Evolutionary conservation across 1,140 invertebrate species (phyloP), one percentile per base, ranked within the genome.

Genomic region (Drosophila suzukii): DNA sequence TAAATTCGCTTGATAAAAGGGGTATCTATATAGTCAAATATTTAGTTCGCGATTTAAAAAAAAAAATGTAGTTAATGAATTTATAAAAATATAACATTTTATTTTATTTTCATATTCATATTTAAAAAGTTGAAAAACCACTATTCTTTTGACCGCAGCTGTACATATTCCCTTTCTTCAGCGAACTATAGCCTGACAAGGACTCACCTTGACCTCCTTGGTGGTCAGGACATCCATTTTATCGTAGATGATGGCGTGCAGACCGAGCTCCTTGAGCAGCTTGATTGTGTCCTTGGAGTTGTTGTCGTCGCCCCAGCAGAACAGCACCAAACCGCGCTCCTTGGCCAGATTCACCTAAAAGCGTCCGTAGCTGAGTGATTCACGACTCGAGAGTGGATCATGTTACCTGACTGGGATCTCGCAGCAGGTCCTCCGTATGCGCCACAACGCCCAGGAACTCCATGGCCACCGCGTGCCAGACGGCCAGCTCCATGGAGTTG

Each of bases 221-320:
- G 93, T 94, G 50, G 94, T 95, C 55, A 96, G 96, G 61, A 97
- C 95, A 85, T 97, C 96, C 72, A 97, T 96, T 92, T 97, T 98
- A 91, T 99, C 98, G 91, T 98, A 98, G 83, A 99, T 98, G 36
- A 99, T 96, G 44, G 96, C 98, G 91, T 99, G 97, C 24, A 98
- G 94, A 4, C 97, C 97, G 53, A 98, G 93, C 74, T 96, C 94
- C 92, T 98, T 98, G 0, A 99, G 93, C 83, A 96, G 94, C 76
- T 96, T 95, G 44, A 98, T 98, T 1, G 96, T 97, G n/a, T 95
- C 95, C 62, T 95, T 95, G 91, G 97, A 95, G 81, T 98, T 98
- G 86, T 98, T 98, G 90, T 98, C 97, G 90, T 99, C 97, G 6
- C 98, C 98, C 98, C 98, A 99, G 91, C 97, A 98, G 91, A 99